These are phyloP conservation scores for Cotesia congregata DNA, from an alignment of 2,888 invertebrate genomes.

Conservation along the genomic window DNA sequence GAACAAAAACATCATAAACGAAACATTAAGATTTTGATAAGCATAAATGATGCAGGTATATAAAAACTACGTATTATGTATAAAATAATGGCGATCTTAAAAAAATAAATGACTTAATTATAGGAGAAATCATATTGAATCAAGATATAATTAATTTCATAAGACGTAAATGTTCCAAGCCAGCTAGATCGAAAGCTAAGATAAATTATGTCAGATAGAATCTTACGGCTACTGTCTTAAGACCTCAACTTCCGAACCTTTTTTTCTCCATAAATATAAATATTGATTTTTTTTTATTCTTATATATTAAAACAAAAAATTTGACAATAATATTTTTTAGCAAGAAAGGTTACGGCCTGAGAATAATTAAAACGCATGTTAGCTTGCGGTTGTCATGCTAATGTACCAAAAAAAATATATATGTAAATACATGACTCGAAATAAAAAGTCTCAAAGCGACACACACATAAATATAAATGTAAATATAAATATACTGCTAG, in stretches of 20 bases:
- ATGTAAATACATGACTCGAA: background rate
- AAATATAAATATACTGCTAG: background rate
- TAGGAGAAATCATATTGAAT: slow-evolving; percentile 27
- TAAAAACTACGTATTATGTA: background rate
- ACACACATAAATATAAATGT: slow-evolving; percentile 1
- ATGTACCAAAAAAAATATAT: background rate
- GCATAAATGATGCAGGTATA: background rate
- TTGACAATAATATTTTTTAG: slow-evolving; percentile 26
- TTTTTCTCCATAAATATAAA: background rate
- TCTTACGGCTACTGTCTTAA: slow-evolving; percentile 48
- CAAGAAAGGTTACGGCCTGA: slow-evolving; percentile 3
- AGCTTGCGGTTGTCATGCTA: background rate
- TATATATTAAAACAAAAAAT: slow-evolving; percentile 1
- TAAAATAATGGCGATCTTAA: slow-evolving; percentile 2
- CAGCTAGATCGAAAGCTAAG: slow-evolving; percentile 47
- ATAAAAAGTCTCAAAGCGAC: background rate
- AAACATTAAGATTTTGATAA: background rate
- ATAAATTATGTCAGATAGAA: slow-evolving; percentile 45
- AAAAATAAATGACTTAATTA: slow-evolving; percentile 25
- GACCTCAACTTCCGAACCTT: background rate
- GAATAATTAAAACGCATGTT: slow-evolving; percentile 11
- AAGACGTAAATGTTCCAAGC: slow-evolving; percentile 21
- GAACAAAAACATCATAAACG: background rate
- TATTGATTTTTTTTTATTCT: background rate
- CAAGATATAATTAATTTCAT: slow-evolving; percentile 33